These are phyloP conservation scores for Thera britannica DNA, from an alignment of 2,888 invertebrate genomes.

Conservation along the genomic window DNA sequence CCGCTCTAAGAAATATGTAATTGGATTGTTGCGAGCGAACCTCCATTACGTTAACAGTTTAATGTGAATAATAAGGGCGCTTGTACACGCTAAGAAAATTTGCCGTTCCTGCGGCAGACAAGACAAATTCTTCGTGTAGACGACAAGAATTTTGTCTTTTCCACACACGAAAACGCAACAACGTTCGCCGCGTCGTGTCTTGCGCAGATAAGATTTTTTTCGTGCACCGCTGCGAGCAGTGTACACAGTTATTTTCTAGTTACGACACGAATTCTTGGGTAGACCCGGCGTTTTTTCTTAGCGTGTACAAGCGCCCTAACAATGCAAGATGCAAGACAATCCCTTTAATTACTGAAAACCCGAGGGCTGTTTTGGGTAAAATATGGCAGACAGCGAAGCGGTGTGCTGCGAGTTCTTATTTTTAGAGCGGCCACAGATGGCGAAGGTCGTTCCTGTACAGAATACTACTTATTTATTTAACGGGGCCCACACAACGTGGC, in stretches of 20 bases:
- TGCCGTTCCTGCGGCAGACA: no score
- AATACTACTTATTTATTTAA: slow-evolving; percentile 76
- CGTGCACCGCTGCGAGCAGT: no score
- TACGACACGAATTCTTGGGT: no score
- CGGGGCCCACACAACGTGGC: slow-evolving; percentile 61
- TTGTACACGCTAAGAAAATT: no score
- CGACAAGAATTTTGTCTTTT: no score
- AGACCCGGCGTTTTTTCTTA: no score
- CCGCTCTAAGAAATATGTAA: slow-evolving; percentile 8
- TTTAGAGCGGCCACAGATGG: slow-evolving; percentile 74
- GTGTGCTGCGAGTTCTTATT: slow-evolving; percentile 60
- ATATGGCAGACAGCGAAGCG: slow-evolving; percentile 46
- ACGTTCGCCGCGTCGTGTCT: no score
- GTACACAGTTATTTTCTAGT: no score
- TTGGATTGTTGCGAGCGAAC: slow-evolving; percentile 9
- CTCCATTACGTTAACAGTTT: slow-evolving; percentile 14
- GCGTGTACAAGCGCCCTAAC: no score
- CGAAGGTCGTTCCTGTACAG: slow-evolving; percentile 70
- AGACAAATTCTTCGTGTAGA: no score
- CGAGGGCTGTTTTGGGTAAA: slow-evolving; percentile 49
- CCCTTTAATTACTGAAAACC: slow-evolving; percentile 52
- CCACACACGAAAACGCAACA: no score
- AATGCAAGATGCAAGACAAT: slow-evolving; percentile 39
- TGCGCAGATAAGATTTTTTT: no score
- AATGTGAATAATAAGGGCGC: slow-evolving; percentile 35